phyloP scores from a whole-genome alignment of 2,888 invertebrate genomes.

The Leptinotarsa tumamoca region DNA sequence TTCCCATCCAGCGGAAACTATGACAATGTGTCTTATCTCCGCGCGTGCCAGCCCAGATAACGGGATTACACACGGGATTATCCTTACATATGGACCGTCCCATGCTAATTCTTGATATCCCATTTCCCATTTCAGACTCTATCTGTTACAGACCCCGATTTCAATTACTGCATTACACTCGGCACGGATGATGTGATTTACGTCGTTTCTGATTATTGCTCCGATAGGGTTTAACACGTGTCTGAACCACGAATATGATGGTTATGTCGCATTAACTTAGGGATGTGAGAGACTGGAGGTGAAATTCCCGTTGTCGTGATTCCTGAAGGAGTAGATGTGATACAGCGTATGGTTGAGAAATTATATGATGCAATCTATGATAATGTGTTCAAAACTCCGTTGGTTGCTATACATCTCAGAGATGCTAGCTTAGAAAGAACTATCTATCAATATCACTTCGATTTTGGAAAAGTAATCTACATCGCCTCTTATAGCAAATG shows the following conservation, averaged over 20 bases:
- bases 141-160: slow-evolving; percentile 47
- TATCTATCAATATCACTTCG: too few species aligned
- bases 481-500: too few species aligned
- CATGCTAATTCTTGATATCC: slow-evolving; percentile 61
- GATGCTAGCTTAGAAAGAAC: too few species aligned
- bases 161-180: slow-evolving; percentile 47
- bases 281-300: background rate
- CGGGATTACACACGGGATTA: slow-evolving; percentile 65
- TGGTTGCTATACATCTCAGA: too few species aligned
- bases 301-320: too few species aligned
- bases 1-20: slow-evolving; percentile 47
- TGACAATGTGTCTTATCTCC: slow-evolving; percentile 42
- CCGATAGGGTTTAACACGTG: slow-evolving; percentile 37
- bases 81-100: slow-evolving; percentile 65
- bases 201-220: slow-evolving; percentile 34
- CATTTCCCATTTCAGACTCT: slow-evolving; percentile 44
- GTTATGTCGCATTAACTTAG: background rate
- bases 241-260: slow-evolving; percentile 26
- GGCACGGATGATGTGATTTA: slow-evolving; percentile 34
- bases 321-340: too few species aligned
- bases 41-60: slow-evolving; percentile 59
- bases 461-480: too few species aligned
- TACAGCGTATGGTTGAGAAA: too few species aligned
- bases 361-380: too few species aligned
- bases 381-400: too few species aligned